Conservation (phyloP, 1,140 invertebrate species). For the Frieseomelitta varia region DNA sequence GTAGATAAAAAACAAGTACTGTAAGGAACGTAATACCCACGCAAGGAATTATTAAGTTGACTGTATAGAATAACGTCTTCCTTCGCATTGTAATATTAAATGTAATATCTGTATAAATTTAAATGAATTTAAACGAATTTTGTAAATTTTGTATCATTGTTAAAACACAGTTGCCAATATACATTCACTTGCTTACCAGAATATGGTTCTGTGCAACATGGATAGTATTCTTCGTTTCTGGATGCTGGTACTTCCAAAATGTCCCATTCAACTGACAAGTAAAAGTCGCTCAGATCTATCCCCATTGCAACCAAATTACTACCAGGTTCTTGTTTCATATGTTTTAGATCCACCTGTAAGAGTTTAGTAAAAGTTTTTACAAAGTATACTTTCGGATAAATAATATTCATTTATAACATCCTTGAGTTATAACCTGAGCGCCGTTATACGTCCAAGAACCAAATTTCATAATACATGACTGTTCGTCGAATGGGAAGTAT, state of each 20-base stretch:
- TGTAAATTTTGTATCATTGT: not conserved
- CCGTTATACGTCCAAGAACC: conserved; percentile 98
- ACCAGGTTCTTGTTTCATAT: conserved; percentile 92
- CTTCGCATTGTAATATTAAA: conserved; percentile 97
- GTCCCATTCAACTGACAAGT: conserved; percentile 99
- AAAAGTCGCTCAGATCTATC: conserved; percentile 96
- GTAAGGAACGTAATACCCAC: conserved; percentile 96
- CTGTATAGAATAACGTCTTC: conserved; percentile 96
- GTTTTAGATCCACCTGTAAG: conserved; percentile 90
- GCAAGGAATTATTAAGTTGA: conserved; percentile 95
- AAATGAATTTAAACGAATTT: not conserved
- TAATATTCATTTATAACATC: not conserved
- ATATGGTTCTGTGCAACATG: conserved; percentile 91
- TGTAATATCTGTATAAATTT: conserved; percentile 90
- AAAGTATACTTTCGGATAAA: conserved; percentile 35
- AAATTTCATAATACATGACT: conserved; percentile 97
- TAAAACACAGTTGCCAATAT: not conserved
- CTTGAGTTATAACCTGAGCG: conserved; percentile 85
- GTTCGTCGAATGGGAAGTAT: conserved; percentile 97
- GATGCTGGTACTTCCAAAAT: conserved; percentile 96
- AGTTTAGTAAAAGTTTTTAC: conserved; percentile 43
- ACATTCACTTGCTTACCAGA: conserved; percentile 85
- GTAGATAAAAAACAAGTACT: conserved; percentile 97
- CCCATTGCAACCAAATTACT: conserved; percentile 92
- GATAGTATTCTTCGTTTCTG: conserved; percentile 96